Evolutionary conservation across 2,113 vertebrate genomes (phyloP).

Genomic region (Acanthochromis polyacanthus): DNA sequence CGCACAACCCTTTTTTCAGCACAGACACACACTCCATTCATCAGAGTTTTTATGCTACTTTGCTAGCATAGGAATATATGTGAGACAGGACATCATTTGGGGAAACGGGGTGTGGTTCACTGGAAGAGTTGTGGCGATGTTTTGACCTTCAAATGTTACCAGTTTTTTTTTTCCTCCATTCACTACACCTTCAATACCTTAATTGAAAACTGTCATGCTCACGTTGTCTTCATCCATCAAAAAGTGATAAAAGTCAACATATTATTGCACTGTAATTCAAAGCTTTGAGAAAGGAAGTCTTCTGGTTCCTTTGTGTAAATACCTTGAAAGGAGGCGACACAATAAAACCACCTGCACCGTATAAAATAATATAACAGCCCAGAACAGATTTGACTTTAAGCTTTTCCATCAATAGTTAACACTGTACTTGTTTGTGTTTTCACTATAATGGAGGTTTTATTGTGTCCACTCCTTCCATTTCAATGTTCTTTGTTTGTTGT

Average conservation of each 20-base stretch:
- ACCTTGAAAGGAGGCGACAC: conserved; percentile 18
- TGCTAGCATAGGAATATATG: not conserved
- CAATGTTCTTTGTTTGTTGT: not conserved
- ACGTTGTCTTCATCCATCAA: conserved; percentile 10
- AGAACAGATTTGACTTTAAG: conserved; percentile 1
- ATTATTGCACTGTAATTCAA: conserved; percentile 44
- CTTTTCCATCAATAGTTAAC: conserved; percentile 11
- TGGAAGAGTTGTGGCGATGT: not conserved
- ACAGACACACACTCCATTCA: not conserved
- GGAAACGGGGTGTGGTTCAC: not conserved
- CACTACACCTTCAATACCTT: not conserved
- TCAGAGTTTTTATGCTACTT: not conserved
- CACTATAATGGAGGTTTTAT: conserved; percentile 30
- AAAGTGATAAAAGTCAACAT: conserved; percentile 32
- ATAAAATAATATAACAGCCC: not conserved
- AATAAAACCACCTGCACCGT: conserved; percentile 46
- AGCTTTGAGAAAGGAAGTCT: conserved; percentile 13
- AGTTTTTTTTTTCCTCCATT: not conserved
- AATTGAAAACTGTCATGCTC: not conserved
- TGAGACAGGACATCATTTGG: not conserved
- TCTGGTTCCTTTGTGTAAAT: conserved; percentile 6
- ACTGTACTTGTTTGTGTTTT: not conserved
- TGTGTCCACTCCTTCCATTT: conserved; percentile 31
- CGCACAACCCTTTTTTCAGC: conserved; percentile 9
- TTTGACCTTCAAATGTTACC: conserved; percentile 18